These are phyloP conservation scores for Coenonympha arcania DNA, from an alignment of 2,888 invertebrate genomes.

Conservation along the genomic window DNA sequence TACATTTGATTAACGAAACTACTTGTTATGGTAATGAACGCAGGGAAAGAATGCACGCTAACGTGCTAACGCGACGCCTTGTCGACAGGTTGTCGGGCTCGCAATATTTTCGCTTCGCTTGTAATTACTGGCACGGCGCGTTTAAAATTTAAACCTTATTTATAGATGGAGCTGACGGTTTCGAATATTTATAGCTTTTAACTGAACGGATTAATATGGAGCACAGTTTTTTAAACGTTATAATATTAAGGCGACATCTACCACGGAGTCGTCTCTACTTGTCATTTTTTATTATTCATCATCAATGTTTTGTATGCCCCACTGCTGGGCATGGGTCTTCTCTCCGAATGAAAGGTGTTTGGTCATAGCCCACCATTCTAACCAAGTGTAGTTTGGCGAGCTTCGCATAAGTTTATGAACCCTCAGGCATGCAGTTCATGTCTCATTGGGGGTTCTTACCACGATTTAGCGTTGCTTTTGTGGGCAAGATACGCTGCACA, in stretches of 20 bases:
- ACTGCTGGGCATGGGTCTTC: no score
- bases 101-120: conserved; percentile 62
- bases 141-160: conserved; percentile 47
- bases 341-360: no score
- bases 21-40: conserved; percentile 73
- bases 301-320: no score
- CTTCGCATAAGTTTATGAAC: no score
- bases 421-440: no score
- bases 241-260: conserved; percentile 18
- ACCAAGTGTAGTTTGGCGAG: no score
- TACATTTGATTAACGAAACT: conserved; percentile 75
- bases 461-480: no score
- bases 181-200: conserved; percentile 30
- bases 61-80: conserved; percentile 64
- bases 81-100: conserved; percentile 67
- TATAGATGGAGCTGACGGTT: conserved; percentile 30
- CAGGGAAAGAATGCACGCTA: conserved; percentile 69
- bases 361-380: no score
- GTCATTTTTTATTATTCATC: no score
- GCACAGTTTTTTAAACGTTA: conserved; percentile 16
- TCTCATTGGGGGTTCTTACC: no score
- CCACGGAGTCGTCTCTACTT: no score
- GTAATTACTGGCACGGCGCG: conserved; percentile 51
- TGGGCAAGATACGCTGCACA: no score
- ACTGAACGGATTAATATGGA: conserved; percentile 17